These are phyloP conservation scores for Sinocyclocheilus maitianheensis DNA, from an alignment of 2,113 vertebrate genomes.

Conservation along the genomic window DNA sequence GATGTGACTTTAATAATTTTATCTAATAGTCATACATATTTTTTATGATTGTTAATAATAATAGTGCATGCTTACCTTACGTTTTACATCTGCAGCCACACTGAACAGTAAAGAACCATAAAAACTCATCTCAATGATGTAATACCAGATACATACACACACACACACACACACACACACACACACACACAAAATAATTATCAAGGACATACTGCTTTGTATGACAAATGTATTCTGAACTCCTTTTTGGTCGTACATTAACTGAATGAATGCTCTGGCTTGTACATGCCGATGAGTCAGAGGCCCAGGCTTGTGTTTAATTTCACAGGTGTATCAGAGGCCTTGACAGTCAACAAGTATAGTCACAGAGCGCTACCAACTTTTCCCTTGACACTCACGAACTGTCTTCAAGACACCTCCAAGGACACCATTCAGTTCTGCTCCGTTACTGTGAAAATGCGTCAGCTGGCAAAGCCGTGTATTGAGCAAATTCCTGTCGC, in stretches of 20 bases:
- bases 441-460: constrained; percentile 27
- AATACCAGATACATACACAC: constrained; percentile 78
- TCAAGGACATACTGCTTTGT: neutral
- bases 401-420: constrained; percentile 41
- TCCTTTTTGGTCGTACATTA: neutral
- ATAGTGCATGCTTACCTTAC: constrained; percentile 79
- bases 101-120: constrained; percentile 90
- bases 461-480: constrained; percentile 3
- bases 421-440: constrained; percentile 46
- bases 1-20: neutral
- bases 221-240: neutral
- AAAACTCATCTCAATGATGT: constrained; percentile 87
- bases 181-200: neutral
- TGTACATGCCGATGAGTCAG: constrained; percentile 42
- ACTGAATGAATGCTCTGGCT: neutral
- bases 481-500: constrained; percentile 11
- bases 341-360: constrained; percentile 27
- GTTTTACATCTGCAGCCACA: constrained; percentile 82
- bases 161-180: too few species aligned
- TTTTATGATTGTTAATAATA: neutral
- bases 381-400: constrained; percentile 24
- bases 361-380: constrained; percentile 1
- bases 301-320: constrained; percentile 26
- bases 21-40: too few species aligned
- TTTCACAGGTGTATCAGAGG: constrained; percentile 38